A percentile compares a stretch with the other conserved stretches of the same genome.
Conservation (phyloP, 1,140 invertebrate species). For the Euwallacea fornicatus region DNA sequence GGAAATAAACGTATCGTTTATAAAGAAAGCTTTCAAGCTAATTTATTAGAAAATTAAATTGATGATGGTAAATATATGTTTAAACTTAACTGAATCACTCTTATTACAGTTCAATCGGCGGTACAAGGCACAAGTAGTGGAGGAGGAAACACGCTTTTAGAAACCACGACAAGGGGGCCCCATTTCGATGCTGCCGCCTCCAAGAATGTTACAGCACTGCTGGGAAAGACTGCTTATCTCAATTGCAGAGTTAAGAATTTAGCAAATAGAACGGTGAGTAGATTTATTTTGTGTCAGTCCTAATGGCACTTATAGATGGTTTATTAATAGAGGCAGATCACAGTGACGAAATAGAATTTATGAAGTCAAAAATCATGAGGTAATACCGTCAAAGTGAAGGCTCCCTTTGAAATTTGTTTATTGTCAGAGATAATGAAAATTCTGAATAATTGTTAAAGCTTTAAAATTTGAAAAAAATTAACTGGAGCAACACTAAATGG, state of each 20-base stretch:
- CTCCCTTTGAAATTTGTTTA: too few species aligned
- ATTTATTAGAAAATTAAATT: background rate
- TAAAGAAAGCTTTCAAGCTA: too few species aligned
- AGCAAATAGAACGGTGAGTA: constrained; percentile 77
- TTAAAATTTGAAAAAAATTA: too few species aligned
- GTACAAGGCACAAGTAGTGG: constrained; percentile 13
- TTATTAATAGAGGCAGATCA: background rate
- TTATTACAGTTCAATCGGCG: constrained; percentile 11
- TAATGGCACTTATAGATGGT: background rate
- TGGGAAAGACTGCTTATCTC: constrained; percentile 76
- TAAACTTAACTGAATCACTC: background rate
- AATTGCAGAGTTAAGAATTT: constrained; percentile 78
- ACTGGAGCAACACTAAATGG: too few species aligned
- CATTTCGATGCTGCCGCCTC: constrained; percentile 74
- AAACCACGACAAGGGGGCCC: constrained; percentile 58
- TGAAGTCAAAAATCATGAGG: too few species aligned
- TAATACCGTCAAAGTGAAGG: too few species aligned
- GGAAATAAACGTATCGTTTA: too few species aligned
- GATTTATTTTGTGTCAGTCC: background rate
- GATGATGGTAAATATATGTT: background rate
- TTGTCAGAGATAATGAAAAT: too few species aligned
- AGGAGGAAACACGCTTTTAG: constrained; percentile 11
- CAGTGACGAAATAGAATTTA: too few species aligned
- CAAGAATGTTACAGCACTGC: constrained; percentile 77
- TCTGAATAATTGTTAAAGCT: too few species aligned